phyloP scores from a whole-genome alignment of 2,888 invertebrate genomes.

The Clanis bilineata region DNA sequence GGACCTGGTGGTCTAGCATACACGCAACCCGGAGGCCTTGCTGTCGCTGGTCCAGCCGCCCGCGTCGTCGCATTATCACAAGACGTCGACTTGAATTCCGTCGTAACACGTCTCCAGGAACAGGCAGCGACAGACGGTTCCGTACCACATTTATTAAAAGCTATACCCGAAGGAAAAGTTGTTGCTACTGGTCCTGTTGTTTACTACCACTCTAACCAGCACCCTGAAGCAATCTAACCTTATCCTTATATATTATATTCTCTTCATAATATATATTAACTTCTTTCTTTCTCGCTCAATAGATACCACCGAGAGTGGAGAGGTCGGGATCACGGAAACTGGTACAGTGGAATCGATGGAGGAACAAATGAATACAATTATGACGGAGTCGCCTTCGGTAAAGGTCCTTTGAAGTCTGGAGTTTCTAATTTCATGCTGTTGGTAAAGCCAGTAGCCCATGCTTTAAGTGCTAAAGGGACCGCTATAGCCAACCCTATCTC shows the following conservation, averaged over 20 bases:
- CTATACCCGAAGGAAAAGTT: conserved; percentile 85
- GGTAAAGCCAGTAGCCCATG: conserved; percentile 85
- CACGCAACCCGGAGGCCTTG: conserved; percentile 88
- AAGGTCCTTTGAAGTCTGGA: conserved; percentile 39
- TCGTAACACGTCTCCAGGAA: conserved; percentile 70
- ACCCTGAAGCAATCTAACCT: conserved; percentile 45
- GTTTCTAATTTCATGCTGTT: conserved; percentile 51
- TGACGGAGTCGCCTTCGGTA: conserved; percentile 55
- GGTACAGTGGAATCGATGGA: conserved; percentile 31
- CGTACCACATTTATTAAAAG: conserved; percentile 62
- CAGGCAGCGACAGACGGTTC: conserved; percentile 60
- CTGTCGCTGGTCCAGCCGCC: conserved; percentile 89
- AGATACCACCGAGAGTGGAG: conserved; percentile 58
- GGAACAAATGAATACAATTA: conserved; percentile 55
- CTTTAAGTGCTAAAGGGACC: conserved; percentile 84
- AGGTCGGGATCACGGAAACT: conserved; percentile 39
- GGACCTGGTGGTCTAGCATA: conserved; percentile 90
- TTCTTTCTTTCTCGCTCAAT: conserved; percentile 60
- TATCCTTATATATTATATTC: conserved; percentile 25
- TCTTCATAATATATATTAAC: conserved; percentile 34
- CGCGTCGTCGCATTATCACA: conserved; percentile 86
- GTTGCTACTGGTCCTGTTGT: conserved; percentile 89
- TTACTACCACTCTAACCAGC: conserved; percentile 82
- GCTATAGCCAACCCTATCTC: conserved; percentile 88
- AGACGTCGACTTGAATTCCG: conserved; percentile 81